These are phyloP conservation scores for Labeo calbasu DNA, from an alignment of 2,797 vertebrate genomes.

Conservation along the genomic window DNA sequence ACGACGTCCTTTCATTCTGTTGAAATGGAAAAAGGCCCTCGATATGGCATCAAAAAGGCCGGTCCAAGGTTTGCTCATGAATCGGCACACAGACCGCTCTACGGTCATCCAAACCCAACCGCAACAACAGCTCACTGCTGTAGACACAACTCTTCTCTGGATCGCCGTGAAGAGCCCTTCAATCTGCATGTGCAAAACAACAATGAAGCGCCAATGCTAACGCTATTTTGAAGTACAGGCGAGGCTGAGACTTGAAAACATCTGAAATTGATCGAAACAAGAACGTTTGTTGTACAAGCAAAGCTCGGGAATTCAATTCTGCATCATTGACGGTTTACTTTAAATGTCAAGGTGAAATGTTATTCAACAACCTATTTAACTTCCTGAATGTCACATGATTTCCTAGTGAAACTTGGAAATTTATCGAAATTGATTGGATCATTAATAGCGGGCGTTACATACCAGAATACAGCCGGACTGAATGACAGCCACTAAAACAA, in stretches of 20 bases:
- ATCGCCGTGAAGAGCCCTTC: slow-evolving; percentile 15
- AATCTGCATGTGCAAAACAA: slow-evolving; percentile 63
- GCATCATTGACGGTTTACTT: not conserved
- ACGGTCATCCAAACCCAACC: not conserved
- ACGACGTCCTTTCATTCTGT: slow-evolving; percentile 14
- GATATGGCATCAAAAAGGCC: slow-evolving; percentile 5
- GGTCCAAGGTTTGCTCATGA: slow-evolving; percentile 18
- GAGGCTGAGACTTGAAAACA: not conserved
- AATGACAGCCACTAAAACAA: not conserved
- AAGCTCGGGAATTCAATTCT: not conserved
- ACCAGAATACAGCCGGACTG: not conserved
- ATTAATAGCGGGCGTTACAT: not conserved
- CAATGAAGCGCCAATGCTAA: slow-evolving; percentile 3
- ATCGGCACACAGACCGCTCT: not conserved
- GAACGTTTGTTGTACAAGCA: not conserved
- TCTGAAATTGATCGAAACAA: not conserved
- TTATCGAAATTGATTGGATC: not conserved
- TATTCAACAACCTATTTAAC: not conserved
- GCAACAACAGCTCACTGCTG: slow-evolving; percentile 22
- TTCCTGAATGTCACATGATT: not conserved
- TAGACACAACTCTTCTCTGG: slow-evolving; percentile 38
- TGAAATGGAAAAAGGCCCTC: slow-evolving; percentile 22
- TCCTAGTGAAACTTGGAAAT: not conserved
- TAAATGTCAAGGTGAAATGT: not conserved
- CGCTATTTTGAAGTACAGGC: slow-evolving; percentile 14